Evolutionary conservation across 1,140 invertebrate genomes (phyloP).

Genomic region (Dendrolimus punctatus): DNA sequence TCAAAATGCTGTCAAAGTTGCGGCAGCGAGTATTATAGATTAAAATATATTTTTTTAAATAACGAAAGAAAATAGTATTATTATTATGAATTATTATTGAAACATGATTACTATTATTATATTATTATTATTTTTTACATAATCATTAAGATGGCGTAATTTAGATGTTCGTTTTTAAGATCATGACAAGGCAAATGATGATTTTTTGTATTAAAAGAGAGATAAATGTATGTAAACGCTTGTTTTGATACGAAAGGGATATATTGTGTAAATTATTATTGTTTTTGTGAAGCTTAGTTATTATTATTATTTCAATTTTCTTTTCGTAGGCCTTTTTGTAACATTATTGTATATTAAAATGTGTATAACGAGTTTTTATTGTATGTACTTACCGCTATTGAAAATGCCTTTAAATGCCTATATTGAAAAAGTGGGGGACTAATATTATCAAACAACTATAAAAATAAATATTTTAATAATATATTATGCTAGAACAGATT

Average conservation of each 20-base stretch:
- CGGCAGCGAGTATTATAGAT: conserved; percentile 61
- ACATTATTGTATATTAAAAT: conserved; percentile 20
- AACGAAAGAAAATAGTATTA: conserved; percentile 40
- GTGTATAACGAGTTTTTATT: conserved; percentile 20
- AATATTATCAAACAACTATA: too few species aligned
- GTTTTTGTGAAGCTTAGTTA: conserved; percentile 18
- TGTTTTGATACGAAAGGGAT: conserved; percentile 24
- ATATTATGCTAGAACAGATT: too few species aligned
- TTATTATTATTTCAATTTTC: conserved; percentile 3
- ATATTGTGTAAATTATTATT: conserved; percentile 51
- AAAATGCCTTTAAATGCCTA: too few species aligned
- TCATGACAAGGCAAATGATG: conserved; percentile 65
- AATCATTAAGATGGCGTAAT: conserved; percentile 66
- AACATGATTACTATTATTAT: background rate
- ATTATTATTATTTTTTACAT: conserved; percentile 40
- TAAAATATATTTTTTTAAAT: conserved; percentile 33
- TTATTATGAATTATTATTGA: conserved; percentile 21
- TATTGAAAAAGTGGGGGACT: too few species aligned
- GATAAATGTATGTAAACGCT: conserved; percentile 40
- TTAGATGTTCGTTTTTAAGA: conserved; percentile 61
- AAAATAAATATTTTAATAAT: too few species aligned
- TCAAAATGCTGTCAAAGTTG: conserved; percentile 24
- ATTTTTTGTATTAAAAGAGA: conserved; percentile 17
- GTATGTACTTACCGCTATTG: background rate
- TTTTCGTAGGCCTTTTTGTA: background rate